phyloP scores from a whole-genome alignment of 2,797 vertebrate species.

The Anabacerthia variegaticeps region DNA sequence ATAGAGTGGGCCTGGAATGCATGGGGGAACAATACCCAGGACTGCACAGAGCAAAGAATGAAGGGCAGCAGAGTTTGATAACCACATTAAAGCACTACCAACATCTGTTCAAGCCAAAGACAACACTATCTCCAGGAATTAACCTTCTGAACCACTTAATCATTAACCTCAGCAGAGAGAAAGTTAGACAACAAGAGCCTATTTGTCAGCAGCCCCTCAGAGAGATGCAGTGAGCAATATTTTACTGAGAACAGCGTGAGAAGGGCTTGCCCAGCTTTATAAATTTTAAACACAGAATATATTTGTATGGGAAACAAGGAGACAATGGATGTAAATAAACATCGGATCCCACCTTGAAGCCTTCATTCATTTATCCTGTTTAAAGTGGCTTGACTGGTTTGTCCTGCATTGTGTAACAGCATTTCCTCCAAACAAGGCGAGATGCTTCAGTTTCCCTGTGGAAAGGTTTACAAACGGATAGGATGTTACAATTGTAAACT shows the following conservation, averaged over 20 bases:
- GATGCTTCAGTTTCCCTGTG: background rate
- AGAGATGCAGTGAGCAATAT: slow-evolving; percentile 84
- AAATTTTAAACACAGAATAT: slow-evolving; percentile 80
- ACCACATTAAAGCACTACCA: slow-evolving; percentile 97
- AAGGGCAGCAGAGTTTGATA: slow-evolving; percentile 95
- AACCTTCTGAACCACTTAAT: slow-evolving; percentile 93
- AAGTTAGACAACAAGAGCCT: slow-evolving; percentile 91
- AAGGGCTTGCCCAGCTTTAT: slow-evolving; percentile 78
- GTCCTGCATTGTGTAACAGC: background rate
- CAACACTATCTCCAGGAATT: slow-evolving; percentile 92
- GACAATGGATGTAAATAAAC: slow-evolving; percentile 77
- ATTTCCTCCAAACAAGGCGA: background rate
- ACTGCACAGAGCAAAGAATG: slow-evolving; percentile 82
- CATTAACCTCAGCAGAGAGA: slow-evolving; percentile 91
- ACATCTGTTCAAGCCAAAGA: slow-evolving; percentile 96
- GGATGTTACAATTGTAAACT: background rate
- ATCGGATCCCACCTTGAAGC: slow-evolving; percentile 70
- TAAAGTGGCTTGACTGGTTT: background rate
- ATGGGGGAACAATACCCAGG: slow-evolving; percentile 80
- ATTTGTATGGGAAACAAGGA: slow-evolving; percentile 79
- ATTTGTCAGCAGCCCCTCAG: slow-evolving; percentile 89
- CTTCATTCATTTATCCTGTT: background rate
- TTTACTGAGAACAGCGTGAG: slow-evolving; percentile 93
- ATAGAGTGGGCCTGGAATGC: slow-evolving; percentile 90
- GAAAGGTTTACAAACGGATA: background rate